Evolutionary conservation across 2,113 vertebrate species (phyloP).

Genomic region (Canis aureus): DNA sequence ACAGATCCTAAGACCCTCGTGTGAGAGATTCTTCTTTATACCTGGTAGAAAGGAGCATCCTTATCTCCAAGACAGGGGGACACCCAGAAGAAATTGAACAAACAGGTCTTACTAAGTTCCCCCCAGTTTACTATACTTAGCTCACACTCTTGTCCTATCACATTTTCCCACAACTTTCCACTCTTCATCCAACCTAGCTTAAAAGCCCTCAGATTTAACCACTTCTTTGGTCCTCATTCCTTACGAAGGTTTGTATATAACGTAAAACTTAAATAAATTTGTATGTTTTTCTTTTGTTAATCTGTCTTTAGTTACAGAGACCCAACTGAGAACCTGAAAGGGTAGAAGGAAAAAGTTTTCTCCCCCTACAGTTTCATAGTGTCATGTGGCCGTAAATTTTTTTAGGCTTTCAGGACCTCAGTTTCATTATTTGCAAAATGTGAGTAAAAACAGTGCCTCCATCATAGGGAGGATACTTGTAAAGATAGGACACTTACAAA

Average conservation of each 20-base stretch:
- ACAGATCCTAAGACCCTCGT: not conserved
- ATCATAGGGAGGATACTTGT: not conserved
- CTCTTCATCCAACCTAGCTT: not conserved
- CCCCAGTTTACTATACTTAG: not conserved
- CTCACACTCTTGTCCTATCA: not conserved
- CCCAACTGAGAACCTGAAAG: not conserved
- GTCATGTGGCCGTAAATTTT: not conserved
- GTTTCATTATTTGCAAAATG: slow-evolving; percentile 9
- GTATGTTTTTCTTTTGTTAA: not conserved
- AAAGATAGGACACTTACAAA: not conserved
- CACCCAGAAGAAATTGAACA: not conserved
- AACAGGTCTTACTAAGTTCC: not conserved
- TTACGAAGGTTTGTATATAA: not conserved
- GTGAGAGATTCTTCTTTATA: not conserved
- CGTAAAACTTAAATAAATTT: not conserved
- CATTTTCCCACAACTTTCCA: not conserved
- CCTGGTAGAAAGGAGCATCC: not conserved
- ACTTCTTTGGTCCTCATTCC: not conserved
- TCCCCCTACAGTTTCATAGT: not conserved
- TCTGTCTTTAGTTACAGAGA: not conserved
- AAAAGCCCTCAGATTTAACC: not conserved
- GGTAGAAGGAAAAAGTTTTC: not conserved
- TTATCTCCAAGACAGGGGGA: not conserved
- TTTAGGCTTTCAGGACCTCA: not conserved
- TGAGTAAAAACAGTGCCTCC: not conserved